phyloP scores from a whole-genome alignment of 2,797 vertebrate species.

The Macrochelys suwanniensis region DNA sequence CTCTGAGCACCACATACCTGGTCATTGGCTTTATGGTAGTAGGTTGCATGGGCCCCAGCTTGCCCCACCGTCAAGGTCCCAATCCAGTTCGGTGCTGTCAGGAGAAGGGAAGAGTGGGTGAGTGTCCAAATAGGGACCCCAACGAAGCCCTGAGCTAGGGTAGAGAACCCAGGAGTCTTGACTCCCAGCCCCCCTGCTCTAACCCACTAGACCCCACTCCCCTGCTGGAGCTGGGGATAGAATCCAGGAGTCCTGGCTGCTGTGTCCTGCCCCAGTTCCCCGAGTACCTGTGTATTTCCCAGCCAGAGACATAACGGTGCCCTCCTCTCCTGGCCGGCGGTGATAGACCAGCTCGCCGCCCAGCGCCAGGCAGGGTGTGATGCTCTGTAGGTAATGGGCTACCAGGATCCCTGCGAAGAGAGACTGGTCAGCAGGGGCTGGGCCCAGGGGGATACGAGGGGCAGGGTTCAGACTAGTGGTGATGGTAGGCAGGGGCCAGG shows the following conservation, averaged over 20 bases:
- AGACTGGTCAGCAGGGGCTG: background rate
- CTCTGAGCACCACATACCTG: constrained; percentile 82
- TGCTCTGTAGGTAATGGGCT: constrained; percentile 91
- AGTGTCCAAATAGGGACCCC: background rate
- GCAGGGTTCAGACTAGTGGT: too few species aligned
- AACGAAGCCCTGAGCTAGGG: background rate
- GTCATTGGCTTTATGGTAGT: constrained; percentile 94
- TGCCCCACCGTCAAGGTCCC: constrained; percentile 91
- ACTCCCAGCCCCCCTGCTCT: background rate
- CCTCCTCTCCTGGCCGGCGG: constrained; percentile 90
- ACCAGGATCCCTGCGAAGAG: constrained; percentile 85
- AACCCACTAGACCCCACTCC: background rate
- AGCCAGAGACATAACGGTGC: constrained; percentile 88
- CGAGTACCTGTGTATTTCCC: constrained; percentile 89
- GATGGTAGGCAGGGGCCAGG: background rate
- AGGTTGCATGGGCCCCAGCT: constrained; percentile 91
- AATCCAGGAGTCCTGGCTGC: background rate
- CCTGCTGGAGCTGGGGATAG: background rate
- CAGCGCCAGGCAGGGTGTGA: constrained; percentile 88
- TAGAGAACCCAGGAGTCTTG: background rate
- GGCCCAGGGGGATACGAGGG: background rate
- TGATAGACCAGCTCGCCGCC: constrained; percentile 94
- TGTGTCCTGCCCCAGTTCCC: background rate
- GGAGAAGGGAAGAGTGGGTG: background rate
- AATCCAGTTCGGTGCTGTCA: constrained; percentile 87